These are phyloP conservation scores for Phyllopteryx taeniolatus DNA, from an alignment of 2,113 vertebrate genomes.

Conservation along the genomic window DNA sequence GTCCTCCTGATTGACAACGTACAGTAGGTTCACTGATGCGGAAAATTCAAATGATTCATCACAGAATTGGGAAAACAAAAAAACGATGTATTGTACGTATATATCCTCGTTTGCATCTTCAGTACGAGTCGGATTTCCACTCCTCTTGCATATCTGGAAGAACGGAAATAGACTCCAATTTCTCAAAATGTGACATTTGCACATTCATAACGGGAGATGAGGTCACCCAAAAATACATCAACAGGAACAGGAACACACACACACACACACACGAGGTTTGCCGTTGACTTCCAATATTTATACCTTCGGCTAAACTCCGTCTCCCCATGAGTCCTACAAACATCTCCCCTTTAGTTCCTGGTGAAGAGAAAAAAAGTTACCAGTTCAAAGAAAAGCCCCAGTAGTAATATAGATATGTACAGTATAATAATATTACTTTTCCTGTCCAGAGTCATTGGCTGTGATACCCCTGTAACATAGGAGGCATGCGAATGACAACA, in stretches of 20 bases:
- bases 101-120: conserved; percentile 8
- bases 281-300: background rate
- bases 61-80: background rate
- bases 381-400: background rate
- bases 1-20: conserved; percentile 34
- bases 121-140: conserved; percentile 46
- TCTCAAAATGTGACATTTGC: background rate
- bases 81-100: too few relatives aligned
- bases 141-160: conserved; percentile 49
- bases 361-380: background rate
- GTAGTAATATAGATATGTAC: background rate
- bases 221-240: background rate
- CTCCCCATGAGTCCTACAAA: conserved; percentile 71
- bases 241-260: background rate
- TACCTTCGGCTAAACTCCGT: conserved; percentile 65
- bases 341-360: conserved; percentile 68
- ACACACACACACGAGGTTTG: background rate
- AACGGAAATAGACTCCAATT: background rate
- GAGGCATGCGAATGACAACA: background rate
- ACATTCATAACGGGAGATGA: background rate
- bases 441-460: conserved; percentile 49
- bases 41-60: background rate
- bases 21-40: background rate
- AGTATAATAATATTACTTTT: conserved; percentile 47
- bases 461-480: conserved; percentile 40